phyloP scores from a whole-genome alignment of 2,797 vertebrate genomes.

The Balearica regulorum region DNA sequence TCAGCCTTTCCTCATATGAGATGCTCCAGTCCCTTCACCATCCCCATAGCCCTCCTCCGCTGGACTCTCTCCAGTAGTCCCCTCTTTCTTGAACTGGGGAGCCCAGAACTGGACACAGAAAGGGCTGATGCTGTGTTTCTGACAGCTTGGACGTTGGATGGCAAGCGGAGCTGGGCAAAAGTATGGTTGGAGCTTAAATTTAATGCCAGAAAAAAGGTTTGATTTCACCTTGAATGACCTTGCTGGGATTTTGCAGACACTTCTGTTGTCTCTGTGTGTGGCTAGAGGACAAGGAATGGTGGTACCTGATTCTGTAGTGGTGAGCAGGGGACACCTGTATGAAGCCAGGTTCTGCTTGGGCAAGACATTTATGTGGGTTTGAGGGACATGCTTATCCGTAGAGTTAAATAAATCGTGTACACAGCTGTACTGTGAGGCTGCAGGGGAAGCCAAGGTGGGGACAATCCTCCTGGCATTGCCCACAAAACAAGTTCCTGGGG shows the following conservation, averaged over 20 bases:
- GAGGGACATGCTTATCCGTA: neutral
- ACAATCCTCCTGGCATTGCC: neutral
- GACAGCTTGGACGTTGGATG: neutral
- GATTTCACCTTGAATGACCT: neutral
- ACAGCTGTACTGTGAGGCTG: neutral
- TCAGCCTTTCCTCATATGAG: too few species aligned
- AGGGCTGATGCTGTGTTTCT: neutral
- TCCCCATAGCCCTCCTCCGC: too few species aligned
- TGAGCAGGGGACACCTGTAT: neutral
- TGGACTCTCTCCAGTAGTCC: too few species aligned
- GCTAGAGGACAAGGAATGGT: neutral
- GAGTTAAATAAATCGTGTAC: neutral
- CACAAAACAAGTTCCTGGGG: neutral
- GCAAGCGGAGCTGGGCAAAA: neutral
- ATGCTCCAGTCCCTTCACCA: too few species aligned
- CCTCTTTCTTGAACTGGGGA: too few species aligned
- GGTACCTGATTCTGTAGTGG: neutral
- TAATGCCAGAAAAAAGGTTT: neutral
- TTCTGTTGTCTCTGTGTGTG: neutral
- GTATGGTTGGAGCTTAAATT: neutral
- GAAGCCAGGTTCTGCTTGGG: neutral
- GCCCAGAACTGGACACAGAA: too few species aligned
- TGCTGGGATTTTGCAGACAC: neutral
- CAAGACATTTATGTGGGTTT: neutral
- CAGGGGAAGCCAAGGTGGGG: neutral